Base-by-base conservation (phyloP, 2,797 vertebrate genomes). In the Molossus molossus region DNA sequence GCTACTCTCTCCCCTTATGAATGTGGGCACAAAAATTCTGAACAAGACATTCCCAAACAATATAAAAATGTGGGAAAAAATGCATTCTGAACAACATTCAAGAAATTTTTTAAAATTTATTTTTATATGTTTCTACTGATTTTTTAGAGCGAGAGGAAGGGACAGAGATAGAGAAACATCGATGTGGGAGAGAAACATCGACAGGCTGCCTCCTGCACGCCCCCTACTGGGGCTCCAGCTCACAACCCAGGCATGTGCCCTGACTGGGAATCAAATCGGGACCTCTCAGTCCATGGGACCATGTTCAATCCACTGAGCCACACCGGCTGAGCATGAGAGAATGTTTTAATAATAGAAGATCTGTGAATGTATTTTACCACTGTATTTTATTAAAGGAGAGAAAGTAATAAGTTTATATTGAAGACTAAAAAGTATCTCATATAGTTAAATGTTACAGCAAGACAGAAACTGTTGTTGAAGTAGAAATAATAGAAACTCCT, bases 331-430 rank as follows among this genome's bases (percentile, higher is more conserved):
- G 40, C 40, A 45, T 45, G 40, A 45, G 40, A 45, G 40, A 79
- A 82, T 40, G 25, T n/a, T 91, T 82, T 65, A 93, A 33, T 89
- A 67, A 93, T 0, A 75, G 17, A 55, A 90, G 55, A 94, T 23
- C 18, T 58, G 50, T 62, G 64, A 77, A 57, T 60, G 1, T 33
- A n/a, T 73, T 84, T 85, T 76, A 67, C 14, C 45, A 81, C 1
- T 69, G 64, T 37, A 83, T 88, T 87, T 97, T 82, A 95, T 64
- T 60, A 58, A 94, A 79, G 45, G 18, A 83, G 64, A 87, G 15
- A 90, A 86, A 87, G 83, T 21, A 6, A 67, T 67, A 40, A 62
- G 81, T 14, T 25, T 55, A 70, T 70, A 85, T 9, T 40, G 10
- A 87, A 83, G 25, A 95, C 65, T 25, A 53, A 5, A 72, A 90